Evolutionary conservation across 2,113 vertebrate species (phyloP), one percentile per base, ranked within the genome.

Genomic region (Sarotherodon lohbergeri): DNA sequence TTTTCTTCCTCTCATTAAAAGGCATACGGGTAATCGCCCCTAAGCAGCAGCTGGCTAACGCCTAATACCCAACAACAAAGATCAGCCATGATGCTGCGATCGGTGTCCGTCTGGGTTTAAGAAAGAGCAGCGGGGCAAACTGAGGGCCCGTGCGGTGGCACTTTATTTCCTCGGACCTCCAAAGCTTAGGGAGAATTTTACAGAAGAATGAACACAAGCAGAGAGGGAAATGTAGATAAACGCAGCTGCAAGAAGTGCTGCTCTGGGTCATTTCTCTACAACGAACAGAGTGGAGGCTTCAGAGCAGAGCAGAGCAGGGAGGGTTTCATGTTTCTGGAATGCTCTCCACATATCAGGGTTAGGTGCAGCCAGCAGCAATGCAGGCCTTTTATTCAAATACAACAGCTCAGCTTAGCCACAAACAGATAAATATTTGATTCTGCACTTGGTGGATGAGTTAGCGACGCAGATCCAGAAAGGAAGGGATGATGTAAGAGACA

Each of bases 1-100:
- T 82, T 85, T 83, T 92, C 94, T 93, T 95, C 93, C 91, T 92
- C 92, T 93, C 90, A 93, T 94, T 96, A 95, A 95, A 94, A 93
- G 92, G 90, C 89, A 88, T 84, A 88, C 91, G 66, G 90, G 82
- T 95, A 95, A 95, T 95, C 93, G 55, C 56, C 71, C 89, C 82
- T 92, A 93, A 76, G 43, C 71, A 95, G 94, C 89, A 91, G 94
- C 85, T 90, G 91, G 87, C 91, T 90, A 66, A 89, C 55, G 79
- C 82, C 87, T 91, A 91, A 94, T 86, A 89, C 92, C 89, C 91
- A 83, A 93, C 91, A 92, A 89, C 91, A 92, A 92, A 90, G 86
- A 92, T 93, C 89, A 88, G 85, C 71, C 34, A 11, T 83, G 59
- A 83, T 59, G 68, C 83, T 78, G 81, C 86, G 50, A 11, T 73